Conservation (phyloP, 2,797 vertebrate species). For the Falco rusticolus region DNA sequence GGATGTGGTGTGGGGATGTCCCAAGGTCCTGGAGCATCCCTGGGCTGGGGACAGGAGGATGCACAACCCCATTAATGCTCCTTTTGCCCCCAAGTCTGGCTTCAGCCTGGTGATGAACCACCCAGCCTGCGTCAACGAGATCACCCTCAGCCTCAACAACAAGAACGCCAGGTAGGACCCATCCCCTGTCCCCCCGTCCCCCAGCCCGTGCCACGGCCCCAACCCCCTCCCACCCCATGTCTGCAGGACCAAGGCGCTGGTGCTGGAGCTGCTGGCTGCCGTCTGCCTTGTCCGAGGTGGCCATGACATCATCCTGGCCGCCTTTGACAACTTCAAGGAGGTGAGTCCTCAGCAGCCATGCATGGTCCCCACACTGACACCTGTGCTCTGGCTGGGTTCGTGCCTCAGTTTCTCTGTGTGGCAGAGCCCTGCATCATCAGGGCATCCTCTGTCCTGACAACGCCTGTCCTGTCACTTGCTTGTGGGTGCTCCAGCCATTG, state of each 20-base stretch:
- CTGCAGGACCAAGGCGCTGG: slow-evolving; percentile 90
- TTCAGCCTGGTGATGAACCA: slow-evolving; percentile 96
- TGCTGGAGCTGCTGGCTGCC: slow-evolving; percentile 92
- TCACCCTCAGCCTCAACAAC: slow-evolving; percentile 93
- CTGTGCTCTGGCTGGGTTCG: accelerated
- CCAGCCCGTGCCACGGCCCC: accelerated
- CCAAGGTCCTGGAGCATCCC: background rate
- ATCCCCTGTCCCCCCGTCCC: background rate
- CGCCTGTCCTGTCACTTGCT: accelerated
- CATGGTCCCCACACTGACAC: accelerated
- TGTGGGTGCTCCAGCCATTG: background rate
- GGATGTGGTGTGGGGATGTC: accelerated
- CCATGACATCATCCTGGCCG: slow-evolving; percentile 93
- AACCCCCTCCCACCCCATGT: background rate
- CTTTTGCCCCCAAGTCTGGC: slow-evolving; percentile 81
- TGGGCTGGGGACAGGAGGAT: background rate
- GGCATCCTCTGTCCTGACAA: background rate
- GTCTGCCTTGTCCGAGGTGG: slow-evolving; percentile 95
- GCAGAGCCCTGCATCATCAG: background rate
- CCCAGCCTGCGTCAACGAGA: slow-evolving; percentile 91
- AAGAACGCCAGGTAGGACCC: slow-evolving; percentile 84
- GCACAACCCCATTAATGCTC: background rate
- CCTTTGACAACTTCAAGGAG: slow-evolving; percentile 96
- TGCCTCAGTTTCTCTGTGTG: background rate
- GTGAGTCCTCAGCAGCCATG: slow-evolving; percentile 62